Percentiles rank a stretch among this genome's conserved stretches.
These are phyloP conservation scores for Epinephelus fuscoguttatus DNA, from an alignment of 2,113 vertebrate species.

Conservation along the genomic window DNA sequence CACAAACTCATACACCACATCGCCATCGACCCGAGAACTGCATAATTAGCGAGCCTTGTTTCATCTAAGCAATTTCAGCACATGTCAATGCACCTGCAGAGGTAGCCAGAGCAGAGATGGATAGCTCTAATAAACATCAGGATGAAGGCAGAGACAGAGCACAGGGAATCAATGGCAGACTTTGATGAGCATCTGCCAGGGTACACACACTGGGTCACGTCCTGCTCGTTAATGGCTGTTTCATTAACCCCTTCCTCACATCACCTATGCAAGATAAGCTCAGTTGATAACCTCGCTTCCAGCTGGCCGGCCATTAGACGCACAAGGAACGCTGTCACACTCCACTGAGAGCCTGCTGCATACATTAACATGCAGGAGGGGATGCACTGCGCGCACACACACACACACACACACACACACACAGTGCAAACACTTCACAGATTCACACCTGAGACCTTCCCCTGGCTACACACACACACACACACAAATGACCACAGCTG, in stretches of 20 bases:
- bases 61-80: constrained; percentile 6
- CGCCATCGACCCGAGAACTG: background rate
- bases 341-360: constrained; percentile 20
- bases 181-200: constrained; percentile 63
- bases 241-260: constrained; percentile 50
- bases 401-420: constrained; percentile 24
- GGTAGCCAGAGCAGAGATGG: background rate
- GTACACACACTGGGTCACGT: constrained; percentile 17
- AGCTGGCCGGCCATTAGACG: constrained; percentile 15
- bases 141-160: constrained; percentile 27
- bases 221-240: constrained; percentile 43
- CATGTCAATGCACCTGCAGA: constrained; percentile 17
- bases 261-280: constrained; percentile 1
- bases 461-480: background rate
- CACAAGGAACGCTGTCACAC: constrained; percentile 35
- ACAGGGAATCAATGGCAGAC: constrained; percentile 24
- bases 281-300: constrained; percentile 22
- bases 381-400: constrained; percentile 21
- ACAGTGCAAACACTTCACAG: constrained; percentile 15
- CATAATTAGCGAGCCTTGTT: constrained; percentile 13
- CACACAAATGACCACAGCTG: constrained; percentile 56
- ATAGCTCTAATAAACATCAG: constrained; percentile 33
- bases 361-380: constrained; percentile 62
- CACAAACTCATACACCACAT: constrained; percentile 5
- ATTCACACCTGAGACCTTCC: constrained; percentile 4